Evolutionary conservation across 2,113 vertebrate species (phyloP).

Genomic region (Bufo bufo): DNA sequence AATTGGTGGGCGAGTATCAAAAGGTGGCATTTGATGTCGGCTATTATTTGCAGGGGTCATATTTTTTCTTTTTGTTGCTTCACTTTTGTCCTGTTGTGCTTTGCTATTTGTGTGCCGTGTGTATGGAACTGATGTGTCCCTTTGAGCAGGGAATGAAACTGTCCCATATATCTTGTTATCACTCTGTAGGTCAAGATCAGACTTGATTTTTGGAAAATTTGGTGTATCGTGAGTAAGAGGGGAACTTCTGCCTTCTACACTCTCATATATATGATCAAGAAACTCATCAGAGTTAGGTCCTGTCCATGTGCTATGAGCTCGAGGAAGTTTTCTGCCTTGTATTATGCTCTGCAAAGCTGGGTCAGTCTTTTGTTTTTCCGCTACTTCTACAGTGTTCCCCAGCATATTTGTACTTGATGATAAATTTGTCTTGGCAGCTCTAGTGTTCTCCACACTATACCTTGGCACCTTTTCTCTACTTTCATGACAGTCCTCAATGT

Average conservation of each 20-base stretch:
- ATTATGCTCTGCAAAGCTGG: conserved; percentile 65
- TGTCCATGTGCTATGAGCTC: conserved; percentile 60
- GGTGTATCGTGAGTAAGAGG: neutral
- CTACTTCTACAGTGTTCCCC: conserved; percentile 41
- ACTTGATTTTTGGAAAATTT: neutral
- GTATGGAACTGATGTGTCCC: neutral
- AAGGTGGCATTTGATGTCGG: neutral
- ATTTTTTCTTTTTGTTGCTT: conserved; percentile 12
- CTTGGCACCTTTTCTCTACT: conserved; percentile 28
- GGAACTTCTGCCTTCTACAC: conserved; percentile 33
- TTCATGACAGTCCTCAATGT: neutral
- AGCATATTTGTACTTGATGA: neutral
- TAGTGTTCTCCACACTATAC: neutral
- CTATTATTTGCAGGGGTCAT: neutral
- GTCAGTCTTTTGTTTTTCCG: conserved; percentile 63
- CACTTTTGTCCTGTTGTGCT: neutral
- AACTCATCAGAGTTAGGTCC: conserved; percentile 27
- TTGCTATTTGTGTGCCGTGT: neutral
- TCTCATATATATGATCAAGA: conserved; percentile 53
- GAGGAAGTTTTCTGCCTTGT: conserved; percentile 62
- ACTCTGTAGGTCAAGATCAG: neutral
- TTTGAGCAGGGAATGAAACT: conserved; percentile 11
- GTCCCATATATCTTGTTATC: conserved; percentile 38
- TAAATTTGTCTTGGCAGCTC: conserved; percentile 8
- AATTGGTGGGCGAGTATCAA: conserved; percentile 37